phyloP scores from a whole-genome alignment of 2,888 invertebrate genomes.

The Drosophila falleni region DNA sequence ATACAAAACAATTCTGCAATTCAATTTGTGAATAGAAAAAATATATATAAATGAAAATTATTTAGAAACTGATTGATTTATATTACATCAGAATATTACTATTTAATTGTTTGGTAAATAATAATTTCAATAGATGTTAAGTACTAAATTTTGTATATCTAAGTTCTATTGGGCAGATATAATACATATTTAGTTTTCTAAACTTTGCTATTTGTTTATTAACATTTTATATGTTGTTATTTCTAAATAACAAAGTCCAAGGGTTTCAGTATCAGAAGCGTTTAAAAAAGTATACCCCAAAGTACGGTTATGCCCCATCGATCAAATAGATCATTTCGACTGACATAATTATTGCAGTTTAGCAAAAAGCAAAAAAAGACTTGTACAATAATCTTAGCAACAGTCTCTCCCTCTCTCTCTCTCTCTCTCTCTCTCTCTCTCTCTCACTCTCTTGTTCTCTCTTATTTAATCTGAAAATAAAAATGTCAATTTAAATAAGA shows the following conservation, averaged over 20 bases:
- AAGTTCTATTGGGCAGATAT: neutral
- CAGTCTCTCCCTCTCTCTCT: neutral
- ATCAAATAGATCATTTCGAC: constrained; percentile 65
- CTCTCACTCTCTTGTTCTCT: neutral
- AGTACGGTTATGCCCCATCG: constrained; percentile 44
- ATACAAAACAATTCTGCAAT: constrained; percentile 22
- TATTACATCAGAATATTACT: neutral
- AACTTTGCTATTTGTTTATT: neutral
- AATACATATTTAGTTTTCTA: neutral
- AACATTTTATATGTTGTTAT: neutral
- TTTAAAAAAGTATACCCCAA: neutral
- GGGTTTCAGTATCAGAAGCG: neutral
- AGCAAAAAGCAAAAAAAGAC: constrained; percentile 25
- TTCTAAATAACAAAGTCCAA: neutral
- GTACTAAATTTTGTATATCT: neutral
- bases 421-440: neutral
- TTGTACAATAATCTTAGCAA: constrained; percentile 27
- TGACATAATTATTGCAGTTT: constrained; percentile 81
- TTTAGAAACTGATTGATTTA: constrained; percentile 4
- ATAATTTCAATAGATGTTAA: neutral
- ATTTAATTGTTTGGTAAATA: constrained; percentile 1
- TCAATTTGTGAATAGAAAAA: constrained; percentile 6
- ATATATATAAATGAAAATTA: neutral
- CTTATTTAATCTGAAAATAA: constrained; percentile 51
- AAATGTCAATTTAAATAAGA: constrained; percentile 73